These are phyloP conservation scores for Schizopygopsis malacanthus DNA, from an alignment of 2,797 vertebrate genomes.

Conservation along the genomic window DNA sequence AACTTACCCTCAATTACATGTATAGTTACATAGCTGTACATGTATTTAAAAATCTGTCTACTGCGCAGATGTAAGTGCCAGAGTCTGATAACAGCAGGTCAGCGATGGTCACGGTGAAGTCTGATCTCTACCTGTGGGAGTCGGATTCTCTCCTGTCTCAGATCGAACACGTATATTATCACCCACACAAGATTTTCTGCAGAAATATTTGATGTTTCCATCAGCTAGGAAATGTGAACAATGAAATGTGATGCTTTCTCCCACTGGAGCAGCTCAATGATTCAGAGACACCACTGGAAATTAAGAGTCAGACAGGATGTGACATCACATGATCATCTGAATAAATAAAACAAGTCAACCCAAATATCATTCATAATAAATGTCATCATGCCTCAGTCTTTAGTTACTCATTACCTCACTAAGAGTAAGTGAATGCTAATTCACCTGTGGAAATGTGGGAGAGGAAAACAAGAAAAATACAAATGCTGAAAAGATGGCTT, in stretches of 20 bases:
- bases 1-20: too few relatives aligned
- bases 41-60: slow-evolving; percentile 41
- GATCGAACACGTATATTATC: slow-evolving; percentile 55
- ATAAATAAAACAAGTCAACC: too few relatives aligned
- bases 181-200: slow-evolving; percentile 17
- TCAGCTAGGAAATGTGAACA: slow-evolving; percentile 57
- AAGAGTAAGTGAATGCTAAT: not conserved
- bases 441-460: not conserved
- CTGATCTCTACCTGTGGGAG: not conserved
- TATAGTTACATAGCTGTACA: slow-evolving; percentile 35
- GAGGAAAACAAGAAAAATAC: not conserved
- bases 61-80: slow-evolving; percentile 67
- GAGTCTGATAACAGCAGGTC: slow-evolving; percentile 56
- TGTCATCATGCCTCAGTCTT: not conserved
- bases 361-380: not conserved
- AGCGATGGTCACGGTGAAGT: slow-evolving; percentile 62
- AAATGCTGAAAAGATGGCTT: not conserved
- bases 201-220: slow-evolving; percentile 69
- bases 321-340: not conserved
- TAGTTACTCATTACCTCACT: not conserved
- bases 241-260: not conserved
- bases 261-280: not conserved
- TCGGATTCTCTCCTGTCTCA: not conserved
- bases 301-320: not conserved
- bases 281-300: not conserved